phyloP scores from a whole-genome alignment of 2,797 vertebrate species.

The Morelia viridis region DNA sequence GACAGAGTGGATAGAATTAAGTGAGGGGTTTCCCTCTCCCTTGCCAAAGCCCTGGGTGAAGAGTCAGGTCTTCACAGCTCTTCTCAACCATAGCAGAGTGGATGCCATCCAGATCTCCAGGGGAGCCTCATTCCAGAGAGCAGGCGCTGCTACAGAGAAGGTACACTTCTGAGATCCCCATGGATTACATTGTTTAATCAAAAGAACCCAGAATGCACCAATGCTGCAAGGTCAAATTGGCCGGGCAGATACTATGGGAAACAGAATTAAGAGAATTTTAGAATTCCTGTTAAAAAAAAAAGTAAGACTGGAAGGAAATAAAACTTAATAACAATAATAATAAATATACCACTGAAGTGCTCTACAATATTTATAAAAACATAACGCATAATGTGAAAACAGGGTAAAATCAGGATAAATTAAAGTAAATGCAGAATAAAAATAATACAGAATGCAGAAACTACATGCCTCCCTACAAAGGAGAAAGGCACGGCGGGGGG shows the following conservation, averaged over 20 bases:
- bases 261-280: neutral
- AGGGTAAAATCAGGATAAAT: neutral
- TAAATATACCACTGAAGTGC: neutral
- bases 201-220: neutral
- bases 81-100: too few species aligned
- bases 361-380: neutral
- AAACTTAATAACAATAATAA: neutral
- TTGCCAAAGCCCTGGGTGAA: too few species aligned
- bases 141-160: too few species aligned
- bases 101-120: too few species aligned
- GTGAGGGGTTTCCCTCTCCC: too few species aligned
- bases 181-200: too few species aligned
- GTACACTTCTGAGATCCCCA: too few species aligned
- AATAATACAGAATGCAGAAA: neutral
- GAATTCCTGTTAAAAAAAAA: neutral
- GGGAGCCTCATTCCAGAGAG: too few species aligned
- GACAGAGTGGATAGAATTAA: too few species aligned
- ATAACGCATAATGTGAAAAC: neutral
- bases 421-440: neutral
- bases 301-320: neutral
- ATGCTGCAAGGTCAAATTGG: neutral
- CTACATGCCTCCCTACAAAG: neutral
- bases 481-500: neutral
- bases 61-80: too few species aligned
- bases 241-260: neutral